A percentile compares a stretch with the other conserved stretches of the same genome.
These are phyloP conservation scores for Crotalus viridis DNA, from an alignment of 2,113 vertebrate species.

Conservation along the genomic window DNA sequence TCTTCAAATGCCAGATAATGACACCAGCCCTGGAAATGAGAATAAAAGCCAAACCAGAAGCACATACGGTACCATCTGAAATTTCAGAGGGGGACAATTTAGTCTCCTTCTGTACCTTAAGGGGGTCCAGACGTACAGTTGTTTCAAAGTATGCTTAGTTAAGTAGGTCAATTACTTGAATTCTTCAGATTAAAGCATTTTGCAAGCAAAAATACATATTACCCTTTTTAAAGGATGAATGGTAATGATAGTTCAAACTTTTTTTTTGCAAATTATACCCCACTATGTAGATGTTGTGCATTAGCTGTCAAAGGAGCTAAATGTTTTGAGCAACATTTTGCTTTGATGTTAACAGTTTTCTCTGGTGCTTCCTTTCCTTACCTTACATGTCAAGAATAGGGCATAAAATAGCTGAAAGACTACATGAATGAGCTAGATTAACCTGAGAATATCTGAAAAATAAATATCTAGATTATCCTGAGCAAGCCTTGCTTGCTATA, in stretches of 20 bases:
- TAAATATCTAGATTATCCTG: not conserved
- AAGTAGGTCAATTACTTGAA: not conserved
- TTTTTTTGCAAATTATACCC: not conserved
- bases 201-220: not conserved
- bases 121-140: not conserved
- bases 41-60: not conserved
- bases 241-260: not conserved
- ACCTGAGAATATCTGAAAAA: not conserved
- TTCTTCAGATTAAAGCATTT: not conserved
- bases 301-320: not conserved
- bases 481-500: not conserved
- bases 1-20: not conserved
- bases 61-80: not conserved
- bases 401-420: not conserved
- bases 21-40: not conserved
- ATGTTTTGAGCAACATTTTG: not conserved
- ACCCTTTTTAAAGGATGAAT: not conserved
- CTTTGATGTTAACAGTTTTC: not conserved
- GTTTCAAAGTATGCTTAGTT: not conserved
- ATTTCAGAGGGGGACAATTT: not conserved
- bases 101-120: not conserved
- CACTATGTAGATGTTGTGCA: not conserved
- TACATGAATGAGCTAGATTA: not conserved
- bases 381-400: not conserved
- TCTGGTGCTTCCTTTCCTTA: not conserved